phyloP scores from a whole-genome alignment of 2,888 invertebrate species.

The Campoplex capitator region DNA sequence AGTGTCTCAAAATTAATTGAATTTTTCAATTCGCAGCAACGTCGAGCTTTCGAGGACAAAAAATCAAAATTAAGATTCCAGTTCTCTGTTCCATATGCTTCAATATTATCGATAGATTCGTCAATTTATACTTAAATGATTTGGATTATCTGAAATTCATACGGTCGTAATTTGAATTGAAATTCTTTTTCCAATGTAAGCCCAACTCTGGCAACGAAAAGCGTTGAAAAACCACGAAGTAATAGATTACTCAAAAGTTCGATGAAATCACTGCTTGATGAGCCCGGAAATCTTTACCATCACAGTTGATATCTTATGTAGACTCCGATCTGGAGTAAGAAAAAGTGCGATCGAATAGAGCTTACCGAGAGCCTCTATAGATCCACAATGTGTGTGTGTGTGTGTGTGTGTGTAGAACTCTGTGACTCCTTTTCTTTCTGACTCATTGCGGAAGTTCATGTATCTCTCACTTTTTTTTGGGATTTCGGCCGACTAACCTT shows the following conservation, averaged over 20 bases:
- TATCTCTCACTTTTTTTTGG: background rate
- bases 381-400: background rate
- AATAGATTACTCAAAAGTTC: background rate
- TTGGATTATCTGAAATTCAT: background rate
- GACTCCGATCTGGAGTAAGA: slow-evolving; percentile 18
- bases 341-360: slow-evolving; percentile 37
- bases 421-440: background rate
- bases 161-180: background rate
- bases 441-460: slow-evolving; percentile 1
- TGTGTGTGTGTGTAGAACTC: background rate
- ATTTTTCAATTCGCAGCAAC: too few relatives aligned
- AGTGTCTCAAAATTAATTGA: too few relatives aligned
- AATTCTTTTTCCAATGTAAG: background rate
- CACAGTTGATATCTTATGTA: background rate
- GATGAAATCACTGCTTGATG: background rate
- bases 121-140: background rate
- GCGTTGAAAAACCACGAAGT: background rate
- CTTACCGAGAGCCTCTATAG: background rate
- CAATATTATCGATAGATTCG: background rate
- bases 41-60: background rate
- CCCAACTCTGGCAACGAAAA: background rate
- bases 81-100: background rate
- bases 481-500: slow-evolving; percentile 11
- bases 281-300: background rate
- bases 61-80: background rate